These are phyloP conservation scores for Chlamydotis undulata DNA, from an alignment of 2,113 vertebrate species.

Conservation along the genomic window DNA sequence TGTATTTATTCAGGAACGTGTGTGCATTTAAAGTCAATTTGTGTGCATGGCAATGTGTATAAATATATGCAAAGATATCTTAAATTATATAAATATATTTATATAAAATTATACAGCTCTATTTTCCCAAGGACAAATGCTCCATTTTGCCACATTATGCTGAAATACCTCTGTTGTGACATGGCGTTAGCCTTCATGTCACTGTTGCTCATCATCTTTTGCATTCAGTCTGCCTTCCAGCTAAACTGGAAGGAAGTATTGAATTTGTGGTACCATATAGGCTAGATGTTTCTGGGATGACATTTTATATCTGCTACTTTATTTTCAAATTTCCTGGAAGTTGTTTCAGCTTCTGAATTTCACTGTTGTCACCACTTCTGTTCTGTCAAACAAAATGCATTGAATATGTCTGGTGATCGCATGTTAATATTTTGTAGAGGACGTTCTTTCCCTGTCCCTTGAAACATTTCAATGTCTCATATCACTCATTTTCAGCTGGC, in stretches of 20 bases:
- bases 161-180: slow-evolving; percentile 33
- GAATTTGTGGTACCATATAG: neutral
- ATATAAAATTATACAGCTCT: neutral
- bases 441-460: neutral
- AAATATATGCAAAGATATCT: neutral
- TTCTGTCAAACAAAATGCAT: neutral
- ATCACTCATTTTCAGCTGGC: neutral
- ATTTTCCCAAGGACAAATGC: neutral
- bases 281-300: neutral
- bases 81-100: neutral
- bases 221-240: neutral
- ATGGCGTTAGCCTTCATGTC: slow-evolving; percentile 33
- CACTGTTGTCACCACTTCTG: neutral
- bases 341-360: neutral
- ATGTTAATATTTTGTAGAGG: neutral
- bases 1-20: neutral
- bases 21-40: neutral
- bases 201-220: slow-evolving; percentile 1
- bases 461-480: neutral
- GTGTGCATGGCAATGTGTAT: neutral
- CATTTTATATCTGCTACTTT: neutral
- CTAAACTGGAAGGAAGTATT: neutral
- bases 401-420: neutral
- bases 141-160: slow-evolving; percentile 22
- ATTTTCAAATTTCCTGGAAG: neutral